These are phyloP conservation scores for Chaetura pelagica DNA, from an alignment of 2,113 vertebrate genomes.

Conservation along the genomic window DNA sequence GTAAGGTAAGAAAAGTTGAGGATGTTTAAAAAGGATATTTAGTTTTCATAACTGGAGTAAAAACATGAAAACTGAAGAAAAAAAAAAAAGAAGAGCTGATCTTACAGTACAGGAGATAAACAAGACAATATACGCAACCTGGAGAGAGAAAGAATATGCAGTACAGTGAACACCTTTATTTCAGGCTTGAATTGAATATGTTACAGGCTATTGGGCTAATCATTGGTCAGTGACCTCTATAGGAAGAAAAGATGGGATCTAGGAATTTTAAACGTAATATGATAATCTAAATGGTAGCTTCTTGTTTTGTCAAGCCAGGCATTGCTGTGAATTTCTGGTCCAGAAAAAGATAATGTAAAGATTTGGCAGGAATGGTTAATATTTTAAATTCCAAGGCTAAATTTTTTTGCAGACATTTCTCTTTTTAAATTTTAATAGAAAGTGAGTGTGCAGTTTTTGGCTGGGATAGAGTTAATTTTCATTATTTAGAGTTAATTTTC, in stretches of 20 bases:
- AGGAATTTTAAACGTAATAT: background rate
- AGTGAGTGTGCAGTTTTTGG: background rate
- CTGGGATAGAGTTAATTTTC: too few species aligned
- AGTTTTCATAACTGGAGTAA: background rate
- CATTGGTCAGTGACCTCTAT: background rate
- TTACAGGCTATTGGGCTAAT: background rate
- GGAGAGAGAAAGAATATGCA: background rate
- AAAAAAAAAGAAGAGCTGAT: background rate
- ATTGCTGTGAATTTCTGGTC: background rate
- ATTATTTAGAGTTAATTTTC: too few species aligned
- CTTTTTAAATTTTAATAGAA: slow-evolving; percentile 24
- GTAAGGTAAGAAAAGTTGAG: background rate
- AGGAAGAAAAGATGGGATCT: background rate
- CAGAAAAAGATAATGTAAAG: background rate
- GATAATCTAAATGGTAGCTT: background rate
- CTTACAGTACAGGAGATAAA: background rate
- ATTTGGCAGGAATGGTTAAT: background rate
- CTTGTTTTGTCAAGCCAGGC: background rate
- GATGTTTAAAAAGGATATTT: background rate
- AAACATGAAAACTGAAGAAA: background rate
- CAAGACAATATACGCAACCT: background rate
- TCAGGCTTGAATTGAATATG: background rate
- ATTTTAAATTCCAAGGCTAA: background rate
- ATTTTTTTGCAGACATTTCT: background rate
- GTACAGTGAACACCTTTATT: background rate